Conservation (phyloP, 2,888 invertebrate species). For the Alviniconcha strummeri region DNA sequence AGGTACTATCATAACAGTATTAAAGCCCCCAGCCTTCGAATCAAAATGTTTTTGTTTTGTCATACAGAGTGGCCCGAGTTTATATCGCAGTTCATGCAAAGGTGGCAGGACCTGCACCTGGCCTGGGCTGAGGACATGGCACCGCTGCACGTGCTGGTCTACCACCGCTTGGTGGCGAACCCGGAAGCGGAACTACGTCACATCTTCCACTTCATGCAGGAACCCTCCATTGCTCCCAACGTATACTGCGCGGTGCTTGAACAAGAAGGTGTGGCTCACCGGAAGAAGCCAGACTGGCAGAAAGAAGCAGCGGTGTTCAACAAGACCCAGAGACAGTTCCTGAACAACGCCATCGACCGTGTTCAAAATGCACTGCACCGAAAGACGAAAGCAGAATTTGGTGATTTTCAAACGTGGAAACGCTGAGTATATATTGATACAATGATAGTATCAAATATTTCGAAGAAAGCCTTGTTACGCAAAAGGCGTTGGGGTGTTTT, state of each 20-base stretch:
- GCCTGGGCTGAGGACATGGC: background rate
- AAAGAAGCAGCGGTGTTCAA: slow-evolving; percentile 7
- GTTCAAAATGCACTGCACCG: background rate
- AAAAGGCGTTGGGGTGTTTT: too few relatives aligned
- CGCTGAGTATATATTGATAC: background rate
- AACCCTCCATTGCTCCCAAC: slow-evolving; percentile 1
- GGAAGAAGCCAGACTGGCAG: slow-evolving; percentile 17
- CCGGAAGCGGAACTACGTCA: background rate
- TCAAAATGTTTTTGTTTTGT: background rate
- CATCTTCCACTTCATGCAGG: background rate
- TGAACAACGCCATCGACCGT: slow-evolving; percentile 11
- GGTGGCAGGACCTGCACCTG: slow-evolving; percentile 7
- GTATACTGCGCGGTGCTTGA: slow-evolving; percentile 4
- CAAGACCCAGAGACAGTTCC: background rate
- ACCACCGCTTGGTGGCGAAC: slow-evolving; percentile 23
- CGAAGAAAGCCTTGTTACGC: too few relatives aligned
- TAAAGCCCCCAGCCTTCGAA: too few relatives aligned
- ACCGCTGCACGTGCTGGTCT: slow-evolving; percentile 14
- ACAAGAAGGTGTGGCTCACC: slow-evolving; percentile 12
- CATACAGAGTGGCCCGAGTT: background rate
- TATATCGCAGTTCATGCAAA: background rate
- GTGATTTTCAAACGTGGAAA: slow-evolving; percentile 12
- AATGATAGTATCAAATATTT: too few relatives aligned
- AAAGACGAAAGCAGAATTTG: background rate
- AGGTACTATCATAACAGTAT: too few relatives aligned